A percentile compares a stretch with the other conserved stretches of the same genome.
phyloP scores from a whole-genome alignment of 2,113 vertebrate species.

The Dolichotis patagonum region DNA sequence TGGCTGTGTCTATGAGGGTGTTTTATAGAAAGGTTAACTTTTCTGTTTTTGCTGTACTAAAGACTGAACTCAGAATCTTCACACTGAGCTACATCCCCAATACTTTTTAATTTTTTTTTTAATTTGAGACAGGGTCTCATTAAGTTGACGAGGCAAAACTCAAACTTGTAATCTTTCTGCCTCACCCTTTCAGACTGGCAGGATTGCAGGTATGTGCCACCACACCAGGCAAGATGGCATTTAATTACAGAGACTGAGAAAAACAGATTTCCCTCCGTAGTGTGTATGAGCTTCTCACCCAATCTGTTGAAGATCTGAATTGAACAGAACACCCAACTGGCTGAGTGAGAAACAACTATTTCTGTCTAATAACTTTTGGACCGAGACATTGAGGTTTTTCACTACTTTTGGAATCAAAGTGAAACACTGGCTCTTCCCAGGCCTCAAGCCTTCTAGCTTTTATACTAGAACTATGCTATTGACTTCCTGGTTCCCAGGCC shows the following conservation, averaged over 20 bases:
- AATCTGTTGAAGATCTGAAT: not conserved
- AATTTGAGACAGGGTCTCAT: not conserved
- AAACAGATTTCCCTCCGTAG: not conserved
- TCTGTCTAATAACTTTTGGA: not conserved
- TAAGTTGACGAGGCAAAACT: not conserved
- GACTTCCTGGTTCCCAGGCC: not conserved
- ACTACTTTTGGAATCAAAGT: not conserved
- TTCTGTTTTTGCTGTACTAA: not conserved
- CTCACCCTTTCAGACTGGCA: not conserved
- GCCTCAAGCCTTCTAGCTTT: not conserved
- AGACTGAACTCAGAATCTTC: not conserved
- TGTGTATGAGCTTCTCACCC: not conserved
- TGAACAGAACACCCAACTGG: not conserved
- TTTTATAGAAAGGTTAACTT: not conserved
- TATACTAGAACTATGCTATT: not conserved
- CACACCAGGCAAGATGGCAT: not conserved
- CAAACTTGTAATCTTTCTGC: not conserved
- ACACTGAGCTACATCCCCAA: not conserved
- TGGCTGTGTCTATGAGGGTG: not conserved
- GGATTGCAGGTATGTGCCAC: not conserved
- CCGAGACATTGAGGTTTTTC: not conserved
- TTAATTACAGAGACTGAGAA: not conserved
- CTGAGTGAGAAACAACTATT: not conserved
- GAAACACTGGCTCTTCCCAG: not conserved
- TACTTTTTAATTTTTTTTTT: not conserved